A percentile compares a stretch with the other conserved stretches of the same genome.
These are phyloP conservation scores for Sebastes reedi DNA, from an alignment of 2,797 vertebrate genomes.

Conservation along the genomic window DNA sequence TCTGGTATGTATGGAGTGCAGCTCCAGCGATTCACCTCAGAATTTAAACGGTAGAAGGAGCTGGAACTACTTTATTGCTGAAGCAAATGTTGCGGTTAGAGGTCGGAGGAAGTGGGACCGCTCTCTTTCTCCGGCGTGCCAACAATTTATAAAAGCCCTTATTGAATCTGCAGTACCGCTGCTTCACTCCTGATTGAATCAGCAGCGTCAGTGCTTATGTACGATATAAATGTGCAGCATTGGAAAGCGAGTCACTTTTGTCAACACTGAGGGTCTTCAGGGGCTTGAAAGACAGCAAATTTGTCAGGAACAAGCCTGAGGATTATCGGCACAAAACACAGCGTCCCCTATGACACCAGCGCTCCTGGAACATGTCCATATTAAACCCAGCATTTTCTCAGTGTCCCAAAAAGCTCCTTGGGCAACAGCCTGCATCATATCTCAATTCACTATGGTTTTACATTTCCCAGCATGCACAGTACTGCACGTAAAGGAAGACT, in stretches of 20 bases:
- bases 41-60: slow-evolving; percentile 46
- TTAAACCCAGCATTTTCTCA: slow-evolving; percentile 35
- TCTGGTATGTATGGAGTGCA: slow-evolving; percentile 7
- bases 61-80: slow-evolving; percentile 44
- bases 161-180: slow-evolving; percentile 50
- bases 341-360: slow-evolving; percentile 27
- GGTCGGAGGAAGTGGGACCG: slow-evolving; percentile 45
- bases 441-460: slow-evolving; percentile 24
- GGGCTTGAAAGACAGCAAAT: slow-evolving; percentile 36
- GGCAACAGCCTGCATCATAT: slow-evolving; percentile 35
- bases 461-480: slow-evolving; percentile 1
- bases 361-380: slow-evolving; percentile 46
- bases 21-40: slow-evolving; percentile 37
- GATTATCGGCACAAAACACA: slow-evolving; percentile 51
- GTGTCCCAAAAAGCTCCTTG: slow-evolving; percentile 30
- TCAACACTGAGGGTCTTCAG: slow-evolving; percentile 18
- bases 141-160: slow-evolving; percentile 56
- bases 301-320: slow-evolving; percentile 48
- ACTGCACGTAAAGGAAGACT: neutral
- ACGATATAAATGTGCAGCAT: slow-evolving; percentile 47
- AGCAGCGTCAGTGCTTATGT: slow-evolving; percentile 46
- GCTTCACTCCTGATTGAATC: slow-evolving; percentile 53
- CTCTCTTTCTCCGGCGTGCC: slow-evolving; percentile 26
- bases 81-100: slow-evolving; percentile 55
- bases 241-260: slow-evolving; percentile 33